phyloP scores from a whole-genome alignment of 1,140 invertebrate species.

The Leptopilina clavipes region DNA sequence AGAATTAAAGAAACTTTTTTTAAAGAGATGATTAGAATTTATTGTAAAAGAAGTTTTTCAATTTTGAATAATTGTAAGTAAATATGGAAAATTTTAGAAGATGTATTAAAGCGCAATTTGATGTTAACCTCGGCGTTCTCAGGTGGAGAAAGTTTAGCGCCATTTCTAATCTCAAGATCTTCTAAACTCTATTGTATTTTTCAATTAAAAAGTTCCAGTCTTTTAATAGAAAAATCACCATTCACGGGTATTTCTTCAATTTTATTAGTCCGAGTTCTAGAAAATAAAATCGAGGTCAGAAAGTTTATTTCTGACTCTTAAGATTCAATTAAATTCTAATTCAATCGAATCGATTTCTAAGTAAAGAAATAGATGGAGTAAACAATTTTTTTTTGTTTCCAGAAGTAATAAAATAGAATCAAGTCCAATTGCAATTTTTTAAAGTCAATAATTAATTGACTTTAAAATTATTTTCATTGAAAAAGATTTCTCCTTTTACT shows the following conservation, averaged over 20 bases:
- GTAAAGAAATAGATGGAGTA: background rate
- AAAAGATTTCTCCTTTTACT: no score
- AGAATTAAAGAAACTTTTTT: background rate
- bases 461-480: background rate
- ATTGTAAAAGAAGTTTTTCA: no score
- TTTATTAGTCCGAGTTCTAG: background rate
- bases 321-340: conserved; percentile 15
- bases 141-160: background rate
- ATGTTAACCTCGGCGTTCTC: background rate
- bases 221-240: background rate
- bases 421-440: background rate
- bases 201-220: background rate
- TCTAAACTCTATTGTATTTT: background rate
- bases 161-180: background rate
- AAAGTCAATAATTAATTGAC: background rate
- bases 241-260: conserved; percentile 8
- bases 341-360: background rate
- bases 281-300: conserved; percentile 1
- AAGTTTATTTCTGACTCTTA: background rate
- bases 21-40: no score
- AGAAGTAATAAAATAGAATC: background rate
- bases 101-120: background rate
- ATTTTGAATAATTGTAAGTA: no score
- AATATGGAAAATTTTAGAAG: no score
- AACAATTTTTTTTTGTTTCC: background rate